Evolutionary conservation across 2,888 invertebrate species (phyloP).

Genomic region (Halocaridina rubra): DNA sequence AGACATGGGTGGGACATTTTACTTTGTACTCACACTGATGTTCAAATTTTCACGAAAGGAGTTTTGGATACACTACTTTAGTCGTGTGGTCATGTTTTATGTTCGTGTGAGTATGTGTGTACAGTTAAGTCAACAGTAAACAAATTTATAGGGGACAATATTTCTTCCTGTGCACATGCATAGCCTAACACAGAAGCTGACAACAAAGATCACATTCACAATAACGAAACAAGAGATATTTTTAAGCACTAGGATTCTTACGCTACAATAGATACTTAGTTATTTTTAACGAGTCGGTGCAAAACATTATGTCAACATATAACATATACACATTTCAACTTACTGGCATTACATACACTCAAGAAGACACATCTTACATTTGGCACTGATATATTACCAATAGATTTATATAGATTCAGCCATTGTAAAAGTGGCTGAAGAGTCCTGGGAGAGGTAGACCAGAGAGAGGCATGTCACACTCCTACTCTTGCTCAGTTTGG

Average conservation of each 20-base stretch:
- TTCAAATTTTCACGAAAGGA: no score
- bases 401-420: slow-evolving; percentile 30
- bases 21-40: slow-evolving; percentile 31
- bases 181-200: slow-evolving; percentile 38
- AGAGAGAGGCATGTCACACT: slow-evolving; percentile 55
- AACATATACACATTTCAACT: slow-evolving; percentile 55
- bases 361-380: slow-evolving; percentile 29
- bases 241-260: slow-evolving; percentile 44
- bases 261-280: slow-evolving; percentile 32
- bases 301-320: slow-evolving; percentile 51
- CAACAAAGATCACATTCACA: slow-evolving; percentile 32
- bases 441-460: slow-evolving; percentile 20
- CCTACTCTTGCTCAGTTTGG: slow-evolving; percentile 42
- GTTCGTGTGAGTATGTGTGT: neutral
- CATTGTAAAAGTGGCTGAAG: slow-evolving; percentile 39
- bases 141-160: neutral
- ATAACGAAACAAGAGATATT: slow-evolving; percentile 25
- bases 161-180: slow-evolving; percentile 12
- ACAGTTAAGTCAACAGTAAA: neutral
- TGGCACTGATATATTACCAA: slow-evolving; percentile 15
- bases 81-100: no score
- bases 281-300: slow-evolving; percentile 39
- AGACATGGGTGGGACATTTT: slow-evolving; percentile 22
- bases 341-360: slow-evolving; percentile 54
- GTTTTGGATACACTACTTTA: no score